Base-by-base conservation (phyloP, 2,888 invertebrate species). In the Incurvaria masculella region DNA sequence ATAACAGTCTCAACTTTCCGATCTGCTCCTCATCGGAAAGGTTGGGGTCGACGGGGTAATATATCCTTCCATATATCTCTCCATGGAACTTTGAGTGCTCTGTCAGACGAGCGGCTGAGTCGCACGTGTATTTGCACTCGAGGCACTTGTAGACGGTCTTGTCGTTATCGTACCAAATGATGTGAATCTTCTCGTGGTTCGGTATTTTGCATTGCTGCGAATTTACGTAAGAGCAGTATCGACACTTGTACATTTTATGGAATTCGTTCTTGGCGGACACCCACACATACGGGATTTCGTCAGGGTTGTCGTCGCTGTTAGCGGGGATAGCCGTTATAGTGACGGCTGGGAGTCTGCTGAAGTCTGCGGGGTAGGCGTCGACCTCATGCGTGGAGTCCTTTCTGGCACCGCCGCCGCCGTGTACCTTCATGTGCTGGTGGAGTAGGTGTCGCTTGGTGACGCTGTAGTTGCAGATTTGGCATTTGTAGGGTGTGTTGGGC, bases 121-220 rank as follows among this genome's bases (percentile, higher is more conserved):
- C 85, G 61, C 89, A 89, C 19, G 86, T 83, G 60, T 89, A 92
- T 66, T 88, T 89, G 64, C 93, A 93, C 60, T 89, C 87, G 16
- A 85, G 81, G 64, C 92, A 93, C 56, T 84, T 84, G 55, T 80
- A 80, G 46, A 76, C 62, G 23, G 81, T 81, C 45, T 69, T 62
- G 46, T 84, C 83, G 46, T 79, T 75, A 54, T 82, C 82, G 56
- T 73, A 72, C 42, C 63, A 58, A 27, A 72, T 61, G 47, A 68
- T 79, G 65, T 92, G 92, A 82, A 91, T 89, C 62, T 86, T 85
- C 65, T 93, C 92, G 66, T 94, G 94, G 58, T 90, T 88, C 23
- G 86, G 84, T 50, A 94, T 87, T 65, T 90, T 91, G 42, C 86
- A 85, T 59, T 88, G 86, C 45, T 91, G 81, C n/a, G 87, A 79